Conservation (phyloP, 2,113 vertebrate genomes). For the Festucalex cinctus region DNA sequence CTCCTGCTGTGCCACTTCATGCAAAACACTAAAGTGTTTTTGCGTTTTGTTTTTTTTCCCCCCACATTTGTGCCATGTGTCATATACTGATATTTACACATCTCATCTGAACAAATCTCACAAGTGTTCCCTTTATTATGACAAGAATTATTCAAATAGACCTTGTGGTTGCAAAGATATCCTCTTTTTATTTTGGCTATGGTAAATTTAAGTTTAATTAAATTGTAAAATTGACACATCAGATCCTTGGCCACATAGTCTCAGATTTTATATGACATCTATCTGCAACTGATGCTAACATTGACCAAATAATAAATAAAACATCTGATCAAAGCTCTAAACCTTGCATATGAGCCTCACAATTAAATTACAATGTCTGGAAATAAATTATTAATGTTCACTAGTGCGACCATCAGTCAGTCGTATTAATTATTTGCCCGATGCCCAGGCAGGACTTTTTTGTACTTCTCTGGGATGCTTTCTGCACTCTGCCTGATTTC, state of each 20-base stretch:
- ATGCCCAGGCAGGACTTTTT: background rate
- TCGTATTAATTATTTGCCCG: background rate
- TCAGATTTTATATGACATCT: background rate
- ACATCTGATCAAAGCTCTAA: background rate
- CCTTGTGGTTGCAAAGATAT: no score
- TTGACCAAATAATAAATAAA: background rate
- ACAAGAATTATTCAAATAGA: no score
- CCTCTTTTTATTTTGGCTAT: no score
- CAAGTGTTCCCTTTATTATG: no score
- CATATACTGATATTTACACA: no score
- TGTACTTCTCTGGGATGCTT: background rate
- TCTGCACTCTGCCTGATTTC: slow-evolving; percentile 20
- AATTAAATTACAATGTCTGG: background rate
- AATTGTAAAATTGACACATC: background rate
- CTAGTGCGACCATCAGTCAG: slow-evolving; percentile 1
- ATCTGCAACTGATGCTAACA: background rate
- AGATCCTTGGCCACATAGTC: background rate
- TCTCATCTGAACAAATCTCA: no score
- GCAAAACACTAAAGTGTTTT: no score
- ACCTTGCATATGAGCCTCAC: background rate
- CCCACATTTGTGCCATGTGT: no score
- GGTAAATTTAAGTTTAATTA: background rate
- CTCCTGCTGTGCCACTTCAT: no score
- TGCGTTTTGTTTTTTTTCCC: no score
- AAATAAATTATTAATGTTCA: background rate